phyloP scores from a whole-genome alignment of 2,888 invertebrate genomes.

The Ganaspis brasiliensis region DNA sequence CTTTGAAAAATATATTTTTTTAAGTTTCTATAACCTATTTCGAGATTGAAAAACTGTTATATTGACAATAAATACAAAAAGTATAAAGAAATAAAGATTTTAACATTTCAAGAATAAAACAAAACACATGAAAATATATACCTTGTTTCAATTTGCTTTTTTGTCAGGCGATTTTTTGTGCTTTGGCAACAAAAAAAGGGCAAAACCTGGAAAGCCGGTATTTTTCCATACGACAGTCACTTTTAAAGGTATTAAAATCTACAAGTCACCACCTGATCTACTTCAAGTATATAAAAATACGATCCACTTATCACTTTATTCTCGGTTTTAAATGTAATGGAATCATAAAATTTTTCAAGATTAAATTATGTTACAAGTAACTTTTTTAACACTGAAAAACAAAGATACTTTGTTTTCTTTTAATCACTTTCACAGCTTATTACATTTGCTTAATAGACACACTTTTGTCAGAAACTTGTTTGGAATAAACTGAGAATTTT shows the following conservation, averaged over 20 bases:
- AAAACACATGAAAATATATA: neutral
- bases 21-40: too few relatives aligned
- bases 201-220: constrained; percentile 4
- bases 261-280: constrained; percentile 33
- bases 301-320: neutral
- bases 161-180: neutral
- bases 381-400: too few relatives aligned
- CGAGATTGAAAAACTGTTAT: too few relatives aligned
- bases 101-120: neutral
- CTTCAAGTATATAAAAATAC: constrained; percentile 7
- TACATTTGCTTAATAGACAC: too few relatives aligned
- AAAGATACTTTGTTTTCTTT: neutral
- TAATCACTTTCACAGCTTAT: too few relatives aligned
- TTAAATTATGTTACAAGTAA: too few relatives aligned
- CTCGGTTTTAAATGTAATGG: neutral
- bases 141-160: constrained; percentile 8
- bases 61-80: too few relatives aligned
- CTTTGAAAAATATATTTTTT: too few relatives aligned
- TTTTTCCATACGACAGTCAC: constrained; percentile 26
- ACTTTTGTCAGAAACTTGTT: constrained; percentile 2
- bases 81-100: neutral
- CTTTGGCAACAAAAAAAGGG: constrained; percentile 19
- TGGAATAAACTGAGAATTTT: neutral
- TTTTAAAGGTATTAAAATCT: constrained; percentile 10
- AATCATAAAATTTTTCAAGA: constrained; percentile 1